phyloP scores from a whole-genome alignment of 1,140 invertebrate genomes.

The Amphibalanus amphitrite region DNA sequence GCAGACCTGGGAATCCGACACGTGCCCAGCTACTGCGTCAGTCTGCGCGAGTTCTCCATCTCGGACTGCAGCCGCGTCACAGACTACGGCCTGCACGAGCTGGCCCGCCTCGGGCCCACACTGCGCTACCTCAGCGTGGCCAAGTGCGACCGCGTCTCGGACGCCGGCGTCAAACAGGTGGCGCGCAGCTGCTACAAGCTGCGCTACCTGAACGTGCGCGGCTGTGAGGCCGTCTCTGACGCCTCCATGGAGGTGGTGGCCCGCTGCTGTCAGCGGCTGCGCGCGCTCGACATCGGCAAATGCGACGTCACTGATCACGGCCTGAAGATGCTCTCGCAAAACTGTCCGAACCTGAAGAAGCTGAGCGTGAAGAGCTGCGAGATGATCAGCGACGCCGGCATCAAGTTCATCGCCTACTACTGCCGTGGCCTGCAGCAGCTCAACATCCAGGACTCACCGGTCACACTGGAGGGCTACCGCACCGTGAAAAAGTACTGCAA shows the following conservation, averaged over 20 bases:
- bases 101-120: conserved; percentile 67
- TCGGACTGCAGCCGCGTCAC: conserved; percentile 77
- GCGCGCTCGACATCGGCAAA: conserved; percentile 75
- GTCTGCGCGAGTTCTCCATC: conserved; percentile 65
- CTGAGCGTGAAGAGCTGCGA: conserved; percentile 76
- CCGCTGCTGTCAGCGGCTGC: conserved; percentile 56
- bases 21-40: conserved; percentile 67
- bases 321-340: conserved; percentile 59
- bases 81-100: conserved; percentile 75
- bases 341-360: conserved; percentile 77
- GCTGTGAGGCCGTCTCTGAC: conserved; percentile 80
- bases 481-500: conserved; percentile 81
- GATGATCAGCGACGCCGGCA: conserved; percentile 64
- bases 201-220: conserved; percentile 72
- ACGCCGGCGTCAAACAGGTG: conserved; percentile 69
- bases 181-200: conserved; percentile 73
- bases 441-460: conserved; percentile 78
- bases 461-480: conserved; percentile 67
- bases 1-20: conserved; percentile 52
- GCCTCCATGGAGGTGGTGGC: conserved; percentile 67
- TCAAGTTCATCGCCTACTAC: conserved; percentile 62
- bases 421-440: conserved; percentile 69
- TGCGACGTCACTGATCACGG: conserved; percentile 80
- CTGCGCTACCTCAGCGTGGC: conserved; percentile 69
- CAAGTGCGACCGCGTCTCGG: conserved; percentile 70